phyloP scores from a whole-genome alignment of 2,888 invertebrate species.

The Rhopalosiphum nymphaeae region DNA sequence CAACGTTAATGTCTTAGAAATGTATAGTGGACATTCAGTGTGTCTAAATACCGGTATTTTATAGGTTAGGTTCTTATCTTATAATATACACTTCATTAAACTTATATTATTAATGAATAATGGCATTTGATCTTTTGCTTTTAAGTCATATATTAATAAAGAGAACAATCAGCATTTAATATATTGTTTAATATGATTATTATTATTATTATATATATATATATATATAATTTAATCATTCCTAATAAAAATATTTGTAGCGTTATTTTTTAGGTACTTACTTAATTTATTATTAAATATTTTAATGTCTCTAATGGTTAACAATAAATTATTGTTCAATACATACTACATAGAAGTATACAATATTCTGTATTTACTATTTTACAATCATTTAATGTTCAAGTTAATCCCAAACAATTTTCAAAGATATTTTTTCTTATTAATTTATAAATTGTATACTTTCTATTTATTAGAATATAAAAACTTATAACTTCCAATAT shows the following conservation, averaged over 20 bases:
- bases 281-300: neutral
- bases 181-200: neutral
- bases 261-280: neutral
- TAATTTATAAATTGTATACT: neutral
- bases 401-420: neutral
- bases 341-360: neutral
- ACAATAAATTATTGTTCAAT: neutral
- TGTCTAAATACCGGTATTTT: constrained; percentile 24
- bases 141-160: neutral
- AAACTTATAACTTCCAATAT: neutral
- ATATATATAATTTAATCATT: neutral
- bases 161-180: neutral
- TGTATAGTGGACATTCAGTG: neutral
- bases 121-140: neutral
- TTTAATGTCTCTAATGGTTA: neutral
- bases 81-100: constrained; percentile 15
- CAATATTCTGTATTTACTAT: neutral
- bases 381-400: neutral
- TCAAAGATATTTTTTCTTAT: neutral
- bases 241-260: neutral
- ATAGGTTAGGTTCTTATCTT: constrained; percentile 42
- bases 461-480: neutral
- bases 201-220: too few species aligned
- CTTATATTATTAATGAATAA: constrained; percentile 50
- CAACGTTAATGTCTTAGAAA: neutral